Conservation (phyloP, 2,797 vertebrate genomes). For the Pseudomugil tenellus region DNA sequence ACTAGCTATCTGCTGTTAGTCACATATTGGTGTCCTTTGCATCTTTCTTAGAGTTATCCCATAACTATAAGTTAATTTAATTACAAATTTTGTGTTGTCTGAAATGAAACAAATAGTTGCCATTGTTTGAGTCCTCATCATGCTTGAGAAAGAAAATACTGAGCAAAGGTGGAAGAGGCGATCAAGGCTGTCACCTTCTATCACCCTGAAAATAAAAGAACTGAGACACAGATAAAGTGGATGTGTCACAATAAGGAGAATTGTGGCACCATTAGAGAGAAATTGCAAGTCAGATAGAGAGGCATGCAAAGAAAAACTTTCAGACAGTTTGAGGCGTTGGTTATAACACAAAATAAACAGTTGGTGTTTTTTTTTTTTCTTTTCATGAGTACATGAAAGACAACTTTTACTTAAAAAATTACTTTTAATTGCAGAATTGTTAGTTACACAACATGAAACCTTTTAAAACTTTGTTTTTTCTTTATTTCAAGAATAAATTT, state of each 20-base stretch:
- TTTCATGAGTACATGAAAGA: conserved; percentile 7
- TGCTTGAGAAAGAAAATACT: conserved; percentile 19
- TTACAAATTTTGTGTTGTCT: conserved; percentile 6
- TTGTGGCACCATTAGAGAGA: conserved; percentile 36
- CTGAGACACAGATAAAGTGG: conserved; percentile 40
- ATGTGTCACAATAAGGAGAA: conserved; percentile 44
- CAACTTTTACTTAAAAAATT: background rate
- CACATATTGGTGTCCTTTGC: conserved; percentile 39
- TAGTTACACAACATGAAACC: conserved; percentile 14
- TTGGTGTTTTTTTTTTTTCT: conserved; percentile 7
- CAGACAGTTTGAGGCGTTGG: conserved; percentile 11
- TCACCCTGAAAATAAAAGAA: conserved; percentile 35
- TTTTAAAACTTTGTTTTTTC: conserved; percentile 9
- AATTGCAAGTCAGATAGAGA: conserved; percentile 37
- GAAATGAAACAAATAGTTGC: conserved; percentile 41
- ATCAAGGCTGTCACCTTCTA: conserved; percentile 56
- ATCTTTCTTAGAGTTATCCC: conserved; percentile 42
- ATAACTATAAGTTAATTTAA: conserved; percentile 35
- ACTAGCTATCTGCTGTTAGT: conserved; percentile 38
- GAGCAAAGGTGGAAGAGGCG: conserved; percentile 25
- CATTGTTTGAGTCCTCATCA: conserved; percentile 39
- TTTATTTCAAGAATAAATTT: conserved; percentile 18
- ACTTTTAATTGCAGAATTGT: background rate
- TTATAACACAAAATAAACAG: conserved; percentile 18
- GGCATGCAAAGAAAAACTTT: conserved; percentile 7